A percentile compares a stretch with the other conserved stretches of the same genome.
These are phyloP conservation scores for Ruditapes philippinarum DNA, from an alignment of 1,140 invertebrate genomes.

Conservation along the genomic window DNA sequence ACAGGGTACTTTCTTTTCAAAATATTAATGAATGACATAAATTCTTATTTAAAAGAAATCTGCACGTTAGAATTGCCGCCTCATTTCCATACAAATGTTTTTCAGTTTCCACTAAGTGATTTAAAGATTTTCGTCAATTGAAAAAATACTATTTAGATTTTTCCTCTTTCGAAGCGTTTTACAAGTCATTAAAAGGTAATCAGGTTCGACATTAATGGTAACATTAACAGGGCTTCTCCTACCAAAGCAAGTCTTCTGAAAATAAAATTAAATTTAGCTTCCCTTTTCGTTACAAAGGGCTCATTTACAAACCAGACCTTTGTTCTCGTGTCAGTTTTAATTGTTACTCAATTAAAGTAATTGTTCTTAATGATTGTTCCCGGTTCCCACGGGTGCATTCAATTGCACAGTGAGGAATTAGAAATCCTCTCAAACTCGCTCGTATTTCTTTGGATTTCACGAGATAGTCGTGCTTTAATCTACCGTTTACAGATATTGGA, in stretches of 20 bases:
- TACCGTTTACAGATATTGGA: neutral
- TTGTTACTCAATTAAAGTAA: conserved; percentile 51
- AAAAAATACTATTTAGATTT: neutral
- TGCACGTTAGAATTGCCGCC: neutral
- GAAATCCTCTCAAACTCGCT: neutral
- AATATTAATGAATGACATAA: conserved; percentile 20
- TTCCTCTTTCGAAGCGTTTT: neutral
- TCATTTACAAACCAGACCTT: conserved; percentile 49
- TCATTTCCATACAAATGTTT: conserved; percentile 40
- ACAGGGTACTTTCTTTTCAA: neutral
- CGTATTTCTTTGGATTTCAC: neutral
- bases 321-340: conserved; percentile 44
- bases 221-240: conserved; percentile 24
- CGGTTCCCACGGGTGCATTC: conserved; percentile 24
- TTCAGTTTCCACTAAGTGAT: conserved; percentile 24
- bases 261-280: conserved; percentile 44
- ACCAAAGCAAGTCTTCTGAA: conserved; percentile 22
- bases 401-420: conserved; percentile 28
- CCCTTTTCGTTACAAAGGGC: conserved; percentile 35
- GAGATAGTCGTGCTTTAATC: neutral
- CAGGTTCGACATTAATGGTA: conserved; percentile 9
- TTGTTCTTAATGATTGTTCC: conserved; percentile 23
- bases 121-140: neutral
- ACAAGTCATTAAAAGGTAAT: conserved; percentile 44
- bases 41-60: conserved; percentile 41